Base-by-base conservation (phyloP, 2,888 invertebrate species). In the Pseudococcus viburni region DNA sequence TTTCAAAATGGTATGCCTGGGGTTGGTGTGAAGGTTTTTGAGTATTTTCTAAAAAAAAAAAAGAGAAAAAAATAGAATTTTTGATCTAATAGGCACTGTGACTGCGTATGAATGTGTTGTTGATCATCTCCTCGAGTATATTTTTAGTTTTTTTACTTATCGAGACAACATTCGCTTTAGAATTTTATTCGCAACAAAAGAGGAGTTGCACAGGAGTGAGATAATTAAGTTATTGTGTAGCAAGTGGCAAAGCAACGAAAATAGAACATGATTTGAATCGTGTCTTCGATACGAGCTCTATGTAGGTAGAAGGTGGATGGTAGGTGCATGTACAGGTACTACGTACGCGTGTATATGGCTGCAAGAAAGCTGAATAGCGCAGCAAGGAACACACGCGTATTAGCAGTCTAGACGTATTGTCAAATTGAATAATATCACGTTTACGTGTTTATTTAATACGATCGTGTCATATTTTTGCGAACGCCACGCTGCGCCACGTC, bases 371-470 rank as follows among this genome's bases (percentile, higher is more conserved):
- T 59, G 59, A 59, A 59, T 59, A 59, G 19, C 19, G 19, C 59
- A 59, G 26, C 26, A 33, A 33, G 26, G 26, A 33, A 33, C 26
- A 33, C 26, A 33, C 59, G n/a, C 59, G 68, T 73, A 73, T 73
- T 73, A 26, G 68, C 33, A 73, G 68, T 73, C 68, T 73, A 73
- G 68, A 73, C 68, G 68, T 73, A 73, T 73, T 73, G 22, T 33
- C 68, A 33, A 73, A 73, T 73, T 73, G 68, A 73, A 73, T 73
- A 73, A 73, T 73, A 73, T 73, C 68, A 73, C 68, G 68, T 73
- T 73, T 73, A 73, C 68, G 68, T 73, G 68, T 73, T 73, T 73
- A 73, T 73, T 73, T 73, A 73, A 73, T 73, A 73, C 26, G 64
- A 73, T 73, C 68, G 68, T 73, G 68, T 26, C 68, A 33, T 33